Evolutionary conservation across 2,113 vertebrate genomes (phyloP).

Genomic region (Daphoenositta chrysoptera): DNA sequence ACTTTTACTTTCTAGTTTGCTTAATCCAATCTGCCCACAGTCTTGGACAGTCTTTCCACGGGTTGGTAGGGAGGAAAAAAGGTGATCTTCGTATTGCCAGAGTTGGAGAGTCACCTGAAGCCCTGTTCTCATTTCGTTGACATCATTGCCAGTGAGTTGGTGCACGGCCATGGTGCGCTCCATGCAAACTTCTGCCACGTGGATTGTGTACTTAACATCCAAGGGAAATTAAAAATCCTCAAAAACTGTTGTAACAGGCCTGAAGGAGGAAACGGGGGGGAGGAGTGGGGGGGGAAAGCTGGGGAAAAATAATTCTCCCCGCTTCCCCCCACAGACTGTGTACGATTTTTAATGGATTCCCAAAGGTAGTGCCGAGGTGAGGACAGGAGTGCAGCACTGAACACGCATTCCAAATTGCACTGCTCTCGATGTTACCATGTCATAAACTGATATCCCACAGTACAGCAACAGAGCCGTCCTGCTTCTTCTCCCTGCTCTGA

Average conservation of each 20-base stretch:
- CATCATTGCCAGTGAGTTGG: background rate
- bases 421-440: background rate
- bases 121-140: background rate
- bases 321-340: background rate
- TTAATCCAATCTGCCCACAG: background rate
- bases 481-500: background rate
- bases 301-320: background rate
- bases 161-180: accelerated
- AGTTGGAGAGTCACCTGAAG: background rate
- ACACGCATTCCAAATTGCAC: background rate
- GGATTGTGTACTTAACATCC: background rate
- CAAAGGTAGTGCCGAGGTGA: background rate
- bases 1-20: background rate
- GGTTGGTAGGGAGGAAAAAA: background rate
- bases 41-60: background rate
- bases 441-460: background rate
- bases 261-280: background rate
- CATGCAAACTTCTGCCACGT: accelerated
- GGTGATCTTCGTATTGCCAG: background rate
- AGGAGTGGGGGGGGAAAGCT: background rate
- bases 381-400: background rate
- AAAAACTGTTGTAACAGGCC: background rate
- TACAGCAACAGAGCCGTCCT: background rate
- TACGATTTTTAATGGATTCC: background rate
- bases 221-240: background rate